Percentiles rank a stretch among this genome's conserved stretches.
phyloP scores from a whole-genome alignment of 2,797 vertebrate species.

The Fundulus diaphanus region DNA sequence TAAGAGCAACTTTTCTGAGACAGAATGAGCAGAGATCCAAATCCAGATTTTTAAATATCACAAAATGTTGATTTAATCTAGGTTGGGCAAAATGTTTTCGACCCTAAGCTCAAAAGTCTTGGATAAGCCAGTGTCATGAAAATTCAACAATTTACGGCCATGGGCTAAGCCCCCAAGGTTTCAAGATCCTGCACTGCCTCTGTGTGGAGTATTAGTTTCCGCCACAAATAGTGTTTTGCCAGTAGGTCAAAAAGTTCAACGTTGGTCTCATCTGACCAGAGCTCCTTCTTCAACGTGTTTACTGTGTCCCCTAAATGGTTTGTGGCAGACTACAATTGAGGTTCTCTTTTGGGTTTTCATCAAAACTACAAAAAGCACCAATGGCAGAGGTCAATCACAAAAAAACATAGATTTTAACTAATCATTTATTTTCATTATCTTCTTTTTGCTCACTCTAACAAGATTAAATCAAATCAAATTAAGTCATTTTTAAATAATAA shows the following conservation, averaged over 20 bases:
- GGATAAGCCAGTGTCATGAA: too few relatives aligned
- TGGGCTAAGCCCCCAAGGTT: not conserved
- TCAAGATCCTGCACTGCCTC: not conserved
- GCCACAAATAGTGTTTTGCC: not conserved
- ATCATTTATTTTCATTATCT: not conserved
- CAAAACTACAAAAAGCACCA: not conserved
- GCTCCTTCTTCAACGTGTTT: not conserved
- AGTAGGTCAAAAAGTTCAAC: conserved; percentile 2
- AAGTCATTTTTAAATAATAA: not conserved
- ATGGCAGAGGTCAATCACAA: not conserved
- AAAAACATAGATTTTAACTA: not conserved
- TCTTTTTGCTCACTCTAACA: not conserved
- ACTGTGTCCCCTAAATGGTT: not conserved
- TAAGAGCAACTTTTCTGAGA: too few relatives aligned
- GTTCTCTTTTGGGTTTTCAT: not conserved
- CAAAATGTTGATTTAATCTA: too few relatives aligned
- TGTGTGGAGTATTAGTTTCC: not conserved
- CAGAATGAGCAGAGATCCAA: too few relatives aligned
- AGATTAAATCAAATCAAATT: not conserved
- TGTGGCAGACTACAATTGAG: not conserved
- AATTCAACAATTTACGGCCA: too few relatives aligned
- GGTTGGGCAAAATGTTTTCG: too few relatives aligned
- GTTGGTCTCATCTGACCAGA: not conserved
- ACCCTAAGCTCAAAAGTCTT: too few relatives aligned
- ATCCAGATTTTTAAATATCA: too few relatives aligned